Conservation (phyloP, 2,888 invertebrate species). For the Drosophila eohydei region DNA sequence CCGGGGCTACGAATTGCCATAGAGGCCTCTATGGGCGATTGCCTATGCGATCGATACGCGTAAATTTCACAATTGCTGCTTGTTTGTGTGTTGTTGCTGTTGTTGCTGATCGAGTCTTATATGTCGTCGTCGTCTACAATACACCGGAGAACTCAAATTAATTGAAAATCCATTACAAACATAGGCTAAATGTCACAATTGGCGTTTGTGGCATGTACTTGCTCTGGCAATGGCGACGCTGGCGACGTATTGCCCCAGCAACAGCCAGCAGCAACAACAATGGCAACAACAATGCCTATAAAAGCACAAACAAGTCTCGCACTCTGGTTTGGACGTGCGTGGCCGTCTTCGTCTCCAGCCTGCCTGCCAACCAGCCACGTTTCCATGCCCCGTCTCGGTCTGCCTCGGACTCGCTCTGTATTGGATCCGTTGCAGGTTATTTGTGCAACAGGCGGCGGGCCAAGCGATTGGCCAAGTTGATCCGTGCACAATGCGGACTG, state of each 20-base stretch:
- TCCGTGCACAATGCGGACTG: slow-evolving; percentile 10
- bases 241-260: slow-evolving; percentile 72
- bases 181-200: slow-evolving; percentile 83
- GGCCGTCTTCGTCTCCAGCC: slow-evolving; percentile 40
- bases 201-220: slow-evolving; percentile 81
- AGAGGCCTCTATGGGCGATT: slow-evolving; percentile 31
- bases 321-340: slow-evolving; percentile 74
- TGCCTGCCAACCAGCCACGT: not conserved
- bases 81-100: slow-evolving; percentile 34
- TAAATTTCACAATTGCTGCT: slow-evolving; percentile 75
- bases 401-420: not conserved
- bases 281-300: slow-evolving; percentile 73
- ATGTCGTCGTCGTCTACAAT: slow-evolving; percentile 77
- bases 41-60: slow-evolving; percentile 62
- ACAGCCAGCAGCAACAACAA: slow-evolving; percentile 43
- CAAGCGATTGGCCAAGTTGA: slow-evolving; percentile 46
- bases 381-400: slow-evolving; percentile 6
- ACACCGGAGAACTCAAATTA: slow-evolving; percentile 83
- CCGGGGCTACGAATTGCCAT: slow-evolving; percentile 19
- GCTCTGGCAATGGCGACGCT: slow-evolving; percentile 64
- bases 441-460: slow-evolving; percentile 61
- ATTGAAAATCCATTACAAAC: slow-evolving; percentile 82
- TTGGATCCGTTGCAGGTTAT: slow-evolving; percentile 66
- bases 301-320: slow-evolving; percentile 76
- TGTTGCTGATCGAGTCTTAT: slow-evolving; percentile 65